phyloP scores from a whole-genome alignment of 1,140 invertebrate species.

The Hypsibius dujardini region DNA sequence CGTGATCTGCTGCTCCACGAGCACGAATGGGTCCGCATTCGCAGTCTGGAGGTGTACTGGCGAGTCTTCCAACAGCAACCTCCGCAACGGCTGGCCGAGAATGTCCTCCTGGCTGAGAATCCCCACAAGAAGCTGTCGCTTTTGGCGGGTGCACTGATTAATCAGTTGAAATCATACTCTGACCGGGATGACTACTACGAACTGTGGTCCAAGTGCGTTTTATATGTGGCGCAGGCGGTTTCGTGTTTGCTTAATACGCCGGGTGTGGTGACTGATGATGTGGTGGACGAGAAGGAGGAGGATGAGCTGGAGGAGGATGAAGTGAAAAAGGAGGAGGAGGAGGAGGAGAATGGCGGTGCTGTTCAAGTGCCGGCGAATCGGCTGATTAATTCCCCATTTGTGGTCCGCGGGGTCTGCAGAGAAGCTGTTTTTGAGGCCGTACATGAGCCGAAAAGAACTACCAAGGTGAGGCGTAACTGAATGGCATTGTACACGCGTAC shows the following conservation, averaged over 20 bases:
- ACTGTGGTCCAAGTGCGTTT: neutral
- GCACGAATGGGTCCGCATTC: constrained; percentile 7
- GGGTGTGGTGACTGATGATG: neutral
- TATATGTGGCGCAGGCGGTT: neutral
- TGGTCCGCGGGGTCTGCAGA: constrained; percentile 47
- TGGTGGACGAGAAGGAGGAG: neutral
- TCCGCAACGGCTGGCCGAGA: neutral
- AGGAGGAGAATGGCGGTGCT: constrained; percentile 19
- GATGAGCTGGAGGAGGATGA: neutral
- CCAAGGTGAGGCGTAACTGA: constrained; percentile 33
- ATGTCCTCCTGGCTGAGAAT: neutral
- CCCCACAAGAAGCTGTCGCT: neutral
- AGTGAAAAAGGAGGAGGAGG: constrained; percentile 14
- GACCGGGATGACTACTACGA: neutral
- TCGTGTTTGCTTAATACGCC: too few species aligned
- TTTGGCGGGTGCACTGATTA: neutral
- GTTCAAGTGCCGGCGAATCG: constrained; percentile 20
- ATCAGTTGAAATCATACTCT: constrained; percentile 1
- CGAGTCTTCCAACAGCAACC: neutral
- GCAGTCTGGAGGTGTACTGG: neutral
- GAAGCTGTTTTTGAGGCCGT: constrained; percentile 53
- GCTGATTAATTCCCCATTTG: constrained; percentile 38
- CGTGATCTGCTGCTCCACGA: neutral
- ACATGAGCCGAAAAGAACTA: constrained; percentile 32
- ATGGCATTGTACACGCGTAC: too few species aligned